Percentiles rank a stretch among this genome's conserved stretches.
Evolutionary conservation across 2,113 vertebrate genomes (phyloP).

Genomic region (Lamprologus callipterus): DNA sequence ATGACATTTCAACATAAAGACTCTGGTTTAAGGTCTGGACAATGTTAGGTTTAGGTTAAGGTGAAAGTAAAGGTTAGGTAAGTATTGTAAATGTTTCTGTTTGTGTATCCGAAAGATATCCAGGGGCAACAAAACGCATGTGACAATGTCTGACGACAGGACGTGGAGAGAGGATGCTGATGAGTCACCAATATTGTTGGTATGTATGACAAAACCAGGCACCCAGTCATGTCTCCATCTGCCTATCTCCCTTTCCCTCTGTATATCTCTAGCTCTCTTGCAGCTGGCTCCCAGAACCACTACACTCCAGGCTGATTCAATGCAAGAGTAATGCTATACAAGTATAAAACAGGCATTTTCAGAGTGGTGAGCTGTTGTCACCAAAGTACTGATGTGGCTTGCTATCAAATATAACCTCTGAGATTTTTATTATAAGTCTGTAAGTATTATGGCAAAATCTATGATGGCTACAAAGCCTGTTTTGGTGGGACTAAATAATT

Average conservation of each 20-base stretch:
- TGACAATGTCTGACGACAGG: neutral
- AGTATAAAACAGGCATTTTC: neutral
- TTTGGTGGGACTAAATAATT: neutral
- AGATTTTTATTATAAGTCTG: neutral
- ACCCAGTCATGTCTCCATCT: neutral
- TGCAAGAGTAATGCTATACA: neutral
- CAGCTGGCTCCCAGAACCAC: neutral
- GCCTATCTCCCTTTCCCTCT: neutral
- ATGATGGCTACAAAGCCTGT: neutral
- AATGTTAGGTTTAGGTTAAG: neutral
- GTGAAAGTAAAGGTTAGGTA: neutral
- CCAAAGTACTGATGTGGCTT: neutral
- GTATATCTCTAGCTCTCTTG: neutral
- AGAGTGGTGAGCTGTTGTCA: neutral
- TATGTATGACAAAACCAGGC: slow-evolving; percentile 21
- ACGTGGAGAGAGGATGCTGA: neutral
- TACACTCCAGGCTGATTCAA: neutral
- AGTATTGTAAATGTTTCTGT: neutral
- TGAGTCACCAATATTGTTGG: slow-evolving; percentile 31
- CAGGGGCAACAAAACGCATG: neutral
- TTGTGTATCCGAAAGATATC: neutral
- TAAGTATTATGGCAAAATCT: neutral
- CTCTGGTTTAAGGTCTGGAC: neutral
- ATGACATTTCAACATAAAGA: neutral
- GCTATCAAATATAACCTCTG: neutral